Evolutionary conservation across 2,797 vertebrate genomes (phyloP).

Genomic region (Parotocinclus haroldoi): DNA sequence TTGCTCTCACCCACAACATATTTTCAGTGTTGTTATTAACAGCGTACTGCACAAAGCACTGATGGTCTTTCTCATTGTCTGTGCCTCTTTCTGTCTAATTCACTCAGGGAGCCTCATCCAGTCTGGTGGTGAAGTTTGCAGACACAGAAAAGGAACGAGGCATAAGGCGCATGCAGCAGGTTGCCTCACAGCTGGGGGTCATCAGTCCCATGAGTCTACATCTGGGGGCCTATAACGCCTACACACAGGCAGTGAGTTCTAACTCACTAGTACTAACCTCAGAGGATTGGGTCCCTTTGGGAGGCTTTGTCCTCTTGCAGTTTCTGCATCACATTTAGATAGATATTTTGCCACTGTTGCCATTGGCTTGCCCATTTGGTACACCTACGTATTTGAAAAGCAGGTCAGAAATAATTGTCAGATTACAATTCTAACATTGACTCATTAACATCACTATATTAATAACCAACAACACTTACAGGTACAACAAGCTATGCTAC

Average conservation of each 20-base stretch:
- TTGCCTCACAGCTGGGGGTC: slow-evolving; percentile 91
- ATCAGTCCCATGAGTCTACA: slow-evolving; percentile 95
- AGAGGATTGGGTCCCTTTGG: too few relatives aligned
- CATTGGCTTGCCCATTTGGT: too few relatives aligned
- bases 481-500: too few relatives aligned
- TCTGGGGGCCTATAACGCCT: slow-evolving; percentile 92
- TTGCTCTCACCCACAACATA: slow-evolving; percentile 14
- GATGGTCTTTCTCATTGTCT: background rate
- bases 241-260: slow-evolving; percentile 88
- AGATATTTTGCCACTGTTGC: too few relatives aligned
- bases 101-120: slow-evolving; percentile 83
- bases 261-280: background rate
- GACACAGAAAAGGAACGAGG: slow-evolving; percentile 83
- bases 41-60: background rate
- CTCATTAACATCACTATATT: too few relatives aligned
- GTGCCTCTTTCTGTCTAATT: background rate
- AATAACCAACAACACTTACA: too few relatives aligned
- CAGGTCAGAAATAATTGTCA: too few relatives aligned
- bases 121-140: slow-evolving; percentile 80
- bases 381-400: too few relatives aligned
- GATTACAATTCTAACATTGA: too few relatives aligned
- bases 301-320: too few relatives aligned
- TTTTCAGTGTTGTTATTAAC: background rate
- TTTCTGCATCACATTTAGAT: too few relatives aligned
- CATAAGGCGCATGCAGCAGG: slow-evolving; percentile 91